Base-by-base conservation (phyloP, 2,113 vertebrate genomes). In the Sorex fumeus region DNA sequence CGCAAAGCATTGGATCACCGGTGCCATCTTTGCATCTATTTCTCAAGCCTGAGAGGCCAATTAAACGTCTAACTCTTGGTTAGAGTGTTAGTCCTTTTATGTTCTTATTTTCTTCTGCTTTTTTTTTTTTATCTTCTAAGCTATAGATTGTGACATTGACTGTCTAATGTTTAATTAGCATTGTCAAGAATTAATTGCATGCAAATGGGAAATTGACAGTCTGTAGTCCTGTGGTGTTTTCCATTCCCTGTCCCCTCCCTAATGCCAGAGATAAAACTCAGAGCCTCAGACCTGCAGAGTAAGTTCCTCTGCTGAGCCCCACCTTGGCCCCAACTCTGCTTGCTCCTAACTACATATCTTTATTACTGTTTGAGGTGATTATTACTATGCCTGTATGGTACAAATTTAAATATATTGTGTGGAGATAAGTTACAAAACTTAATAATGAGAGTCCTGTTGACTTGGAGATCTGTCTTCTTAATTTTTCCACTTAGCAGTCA, bases 51-150 rank as follows among this genome's bases (percentile, higher is more conserved):
- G 13, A 8, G 81, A 45, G 67, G 67, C 84, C 36, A 78, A n/a
- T 81, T n/a, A 34, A 70, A 32, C n/a, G 34, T 85, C 32, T 72
- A 70, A n/a, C 71, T 81, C 13, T 16, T 8, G 4, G 32, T 50
- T 66, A 21, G 19, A 13, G 5, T 45, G 85, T 36, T 82, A 1
- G 25, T 23, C 25, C 43, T 50, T 90, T 91, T n/a, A 40, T 62
- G 1, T 28, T 67, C 19, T 77, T 32, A 62, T n/a, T 83, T 6
- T 78, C n/a, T 7, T 67, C 86, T 43, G 66, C 25, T 32, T 62
- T 81, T 5, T 75, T 87, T 91, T 28, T 86, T 7, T 88, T 70
- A 84, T 45, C 18, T 81, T 21, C 69, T 75, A 70, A 83, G 40
- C 30, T 40, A 25, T 7, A 84, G 40, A 2, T 79, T 75, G 30